Base-by-base conservation (phyloP, 2,113 vertebrate genomes). In the Psittacula cyanocephala region DNA sequence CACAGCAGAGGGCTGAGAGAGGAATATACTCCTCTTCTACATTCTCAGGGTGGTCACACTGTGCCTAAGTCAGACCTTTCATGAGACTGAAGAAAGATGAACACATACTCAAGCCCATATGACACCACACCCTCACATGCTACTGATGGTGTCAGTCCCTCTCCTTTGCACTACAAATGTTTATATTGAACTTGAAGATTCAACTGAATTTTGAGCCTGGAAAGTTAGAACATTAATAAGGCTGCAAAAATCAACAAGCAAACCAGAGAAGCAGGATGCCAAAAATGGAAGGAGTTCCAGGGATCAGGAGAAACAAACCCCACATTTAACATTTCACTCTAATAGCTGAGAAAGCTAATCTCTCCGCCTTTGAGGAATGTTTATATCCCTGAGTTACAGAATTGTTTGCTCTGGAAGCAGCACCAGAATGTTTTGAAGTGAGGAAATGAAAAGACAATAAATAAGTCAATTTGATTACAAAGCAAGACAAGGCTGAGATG, bases 281-380 rank as follows among this genome's bases (percentile, higher is more conserved):
- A 97, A 95, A 96, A 94, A 29, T 20, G 67, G 88, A 87, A 88
- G 91, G 95, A 77, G 72, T 76, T 81, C 68, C 80, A 93, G 94
- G 85, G 95, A 89, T 90, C 68, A 72, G 68, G 70, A n/a, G 60
- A 78, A 29, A 75, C 79, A 95, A 89, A 62, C 1, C 20, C 47
- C 72, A 31, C 41, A 5, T 16, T 69, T 27, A 82, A 72, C 81
- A 27, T 89, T 57, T 89, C 81, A 33, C 35, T 88, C 33, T 1
- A 13, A 3, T 16, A 52, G 78, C 91, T 81, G 57, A 47, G 43
- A 15, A 74, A 87, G 59, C 57, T 81, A 59, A 91, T 13, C 86
- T 12, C 60, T 25, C 49, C 25, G 78, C 76, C 69, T 37, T 9
- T n/a, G 22, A 71, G 59, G 37, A 27, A 25, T 14, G n/a, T 49